phyloP scores from a whole-genome alignment of 2,113 vertebrate genomes.

The Rhadina sibilatrix region DNA sequence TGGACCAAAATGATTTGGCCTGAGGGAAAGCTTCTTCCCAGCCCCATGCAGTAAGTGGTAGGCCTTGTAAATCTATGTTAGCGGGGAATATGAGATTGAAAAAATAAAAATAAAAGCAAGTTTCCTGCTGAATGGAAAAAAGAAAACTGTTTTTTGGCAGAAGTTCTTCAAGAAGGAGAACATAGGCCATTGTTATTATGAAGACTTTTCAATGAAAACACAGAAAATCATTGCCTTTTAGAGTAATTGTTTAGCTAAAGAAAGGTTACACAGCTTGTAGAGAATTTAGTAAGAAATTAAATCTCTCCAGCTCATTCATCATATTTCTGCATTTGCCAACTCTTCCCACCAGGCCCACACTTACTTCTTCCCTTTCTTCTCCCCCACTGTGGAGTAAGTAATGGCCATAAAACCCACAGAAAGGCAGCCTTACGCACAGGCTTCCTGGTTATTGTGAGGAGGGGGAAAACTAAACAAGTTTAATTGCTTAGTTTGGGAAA shows the following conservation, averaged over 20 bases:
- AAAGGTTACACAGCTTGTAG: conserved; percentile 55
- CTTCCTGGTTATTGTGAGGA: conserved; percentile 44
- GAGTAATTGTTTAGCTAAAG: conserved; percentile 50
- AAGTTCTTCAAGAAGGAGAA: conserved; percentile 63
- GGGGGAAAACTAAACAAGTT: background rate
- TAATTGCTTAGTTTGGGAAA: conserved; percentile 60
- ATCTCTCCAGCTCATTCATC: conserved; percentile 64
- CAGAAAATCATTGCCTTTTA: conserved; percentile 52
- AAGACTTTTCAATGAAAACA: conserved; percentile 62
- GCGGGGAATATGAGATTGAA: conserved; percentile 35
- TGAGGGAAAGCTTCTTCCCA: conserved; percentile 30
- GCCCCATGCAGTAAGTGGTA: conserved; percentile 34
- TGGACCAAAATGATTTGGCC: conserved; percentile 16
- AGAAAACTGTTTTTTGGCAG: conserved; percentile 62
- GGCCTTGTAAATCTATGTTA: conserved; percentile 60
- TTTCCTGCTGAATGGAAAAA: conserved; percentile 66
- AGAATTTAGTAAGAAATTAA: conserved; percentile 69
- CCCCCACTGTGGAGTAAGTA: conserved; percentile 53
- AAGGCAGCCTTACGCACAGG: background rate
- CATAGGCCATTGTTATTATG: conserved; percentile 67
- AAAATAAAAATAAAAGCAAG: conserved; percentile 61
- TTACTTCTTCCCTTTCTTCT: conserved; percentile 53
- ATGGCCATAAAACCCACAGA: conserved; percentile 57
- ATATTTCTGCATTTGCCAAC: conserved; percentile 66
- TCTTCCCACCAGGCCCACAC: conserved; percentile 56